Evolutionary conservation across 2,888 invertebrate species (phyloP), one percentile per base, ranked within the genome.

Genomic region (Taenaris catops): DNA sequence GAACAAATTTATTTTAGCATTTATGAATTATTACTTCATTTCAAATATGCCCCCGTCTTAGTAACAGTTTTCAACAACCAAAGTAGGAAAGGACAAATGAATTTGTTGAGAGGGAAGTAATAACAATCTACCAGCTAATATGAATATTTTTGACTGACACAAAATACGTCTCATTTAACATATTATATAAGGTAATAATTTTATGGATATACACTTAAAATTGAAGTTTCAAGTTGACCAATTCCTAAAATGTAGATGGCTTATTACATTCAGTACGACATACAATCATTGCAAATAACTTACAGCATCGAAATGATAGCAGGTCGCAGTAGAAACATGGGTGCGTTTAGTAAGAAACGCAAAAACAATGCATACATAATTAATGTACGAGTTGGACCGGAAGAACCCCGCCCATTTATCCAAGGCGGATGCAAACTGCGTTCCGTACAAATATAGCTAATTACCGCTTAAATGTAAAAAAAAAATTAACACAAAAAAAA

Each of bases 381-480:
- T 27, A 20, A 23, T 34, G 21, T 14, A 18, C 11, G 12, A 21
- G 16, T 4, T 12, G 2, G 32, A 26, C 26, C 32, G 32, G 32
- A 16, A 27, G 32, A 31, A 27, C 32, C 19, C 36, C 40, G 24
- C 26, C 27, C 5, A 2, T 27, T 26, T 8, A 9, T 8, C 36
- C 40, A 16, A 36, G 40, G 23, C 40, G 40, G 40, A 36, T 20
- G 27, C 36, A 9, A 28, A 24, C 18, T 21, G 32, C 39, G 39
- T 39, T 39, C 31, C 26, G 6, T 14, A 32, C 20, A 32, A 36
- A 39, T 14, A 4, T 14, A 4, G 4, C 14, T 14, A 14, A 14
- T 14, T n/a, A n/a, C n/a, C 14, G 14, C 14, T 14, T 14, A 4
- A 14, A 14, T n/a, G n/a, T n/a, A n/a, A n/a, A n/a, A n/a, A n/a